A percentile compares a stretch with the other conserved stretches of the same genome.
phyloP scores from a whole-genome alignment of 1,140 invertebrate genomes.

The Armadillidium nasatum region DNA sequence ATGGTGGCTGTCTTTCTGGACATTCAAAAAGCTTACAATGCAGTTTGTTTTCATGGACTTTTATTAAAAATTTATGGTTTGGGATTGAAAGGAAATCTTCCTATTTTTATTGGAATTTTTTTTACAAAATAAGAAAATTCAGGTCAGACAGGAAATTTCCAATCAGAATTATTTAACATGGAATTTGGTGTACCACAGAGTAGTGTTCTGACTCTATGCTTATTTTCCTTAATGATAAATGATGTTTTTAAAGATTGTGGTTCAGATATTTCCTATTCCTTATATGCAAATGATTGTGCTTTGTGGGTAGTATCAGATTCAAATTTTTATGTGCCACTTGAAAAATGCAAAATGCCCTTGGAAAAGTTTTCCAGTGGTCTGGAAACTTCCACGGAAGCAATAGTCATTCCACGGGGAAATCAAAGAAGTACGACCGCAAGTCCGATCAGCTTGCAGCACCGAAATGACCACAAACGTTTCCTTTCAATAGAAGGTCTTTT shows the following conservation, averaged over 20 bases:
- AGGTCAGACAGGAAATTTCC: neutral
- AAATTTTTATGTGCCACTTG: neutral
- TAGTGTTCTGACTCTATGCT: neutral
- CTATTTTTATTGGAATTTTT: neutral
- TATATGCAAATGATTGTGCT: conserved; percentile 8
- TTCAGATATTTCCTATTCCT: neutral
- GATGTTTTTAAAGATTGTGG: neutral
- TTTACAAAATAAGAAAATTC: neutral
- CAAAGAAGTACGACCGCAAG: too few relatives aligned
- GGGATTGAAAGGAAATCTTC: neutral
- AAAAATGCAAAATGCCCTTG: neutral
- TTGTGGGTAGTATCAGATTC: neutral
- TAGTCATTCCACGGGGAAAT: too few relatives aligned
- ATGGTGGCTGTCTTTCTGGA: conserved; percentile 8
- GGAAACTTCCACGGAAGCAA: too few relatives aligned
- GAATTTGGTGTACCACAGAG: neutral
- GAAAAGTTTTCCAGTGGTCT: neutral
- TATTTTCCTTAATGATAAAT: too few relatives aligned
- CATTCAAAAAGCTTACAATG: neutral
- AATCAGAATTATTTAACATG: neutral
- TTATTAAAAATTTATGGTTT: neutral
- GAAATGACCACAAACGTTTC: too few relatives aligned
- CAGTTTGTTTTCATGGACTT: neutral
- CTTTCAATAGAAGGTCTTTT: too few relatives aligned
- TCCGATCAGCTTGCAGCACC: too few relatives aligned